Evolutionary conservation across 1,140 invertebrate species (phyloP).

Genomic region (Marisa cornuarietis): DNA sequence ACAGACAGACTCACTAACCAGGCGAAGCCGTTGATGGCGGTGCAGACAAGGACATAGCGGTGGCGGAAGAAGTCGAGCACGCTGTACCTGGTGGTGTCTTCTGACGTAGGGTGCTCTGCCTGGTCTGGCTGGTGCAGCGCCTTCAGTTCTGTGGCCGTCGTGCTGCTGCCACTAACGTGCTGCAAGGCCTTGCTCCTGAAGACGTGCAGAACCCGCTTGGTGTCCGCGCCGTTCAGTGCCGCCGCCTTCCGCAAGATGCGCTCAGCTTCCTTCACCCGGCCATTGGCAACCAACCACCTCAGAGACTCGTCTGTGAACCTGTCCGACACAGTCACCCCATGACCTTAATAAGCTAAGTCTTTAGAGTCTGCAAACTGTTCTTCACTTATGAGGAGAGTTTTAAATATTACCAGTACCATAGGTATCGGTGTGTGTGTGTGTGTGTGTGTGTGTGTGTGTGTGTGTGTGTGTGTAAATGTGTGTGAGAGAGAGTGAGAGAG

Average conservation of each 20-base stretch:
- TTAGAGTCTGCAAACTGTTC: too few relatives aligned
- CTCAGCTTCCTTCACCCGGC: conserved; percentile 39
- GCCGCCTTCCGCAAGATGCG: conserved; percentile 47
- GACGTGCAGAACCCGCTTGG: conserved; percentile 15
- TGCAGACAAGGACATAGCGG: conserved; percentile 1
- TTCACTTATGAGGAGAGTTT: too few relatives aligned
- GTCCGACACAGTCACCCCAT: not conserved
- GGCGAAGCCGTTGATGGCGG: conserved; percentile 13
- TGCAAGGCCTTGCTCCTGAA: conserved; percentile 7
- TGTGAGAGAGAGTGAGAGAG: too few relatives aligned
- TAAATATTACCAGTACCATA: too few relatives aligned
- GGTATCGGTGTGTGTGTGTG: too few relatives aligned
- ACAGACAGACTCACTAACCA: conserved; percentile 2
- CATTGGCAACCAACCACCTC: conserved; percentile 55
- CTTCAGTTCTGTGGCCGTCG: not conserved
- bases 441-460: not conserved
- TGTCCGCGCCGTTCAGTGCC: conserved; percentile 38
- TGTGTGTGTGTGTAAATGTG: too few relatives aligned
- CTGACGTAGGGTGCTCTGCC: not conserved
- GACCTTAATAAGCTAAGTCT: too few relatives aligned
- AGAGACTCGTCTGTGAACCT: conserved; percentile 56
- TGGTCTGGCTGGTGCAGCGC: not conserved
- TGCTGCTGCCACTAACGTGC: not conserved
- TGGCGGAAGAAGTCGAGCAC: conserved; percentile 7
- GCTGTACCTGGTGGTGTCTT: not conserved